Evolutionary conservation across 2,797 vertebrate genomes (phyloP), one percentile per base, ranked within the genome.

Genomic region (Labeo calbasu): DNA sequence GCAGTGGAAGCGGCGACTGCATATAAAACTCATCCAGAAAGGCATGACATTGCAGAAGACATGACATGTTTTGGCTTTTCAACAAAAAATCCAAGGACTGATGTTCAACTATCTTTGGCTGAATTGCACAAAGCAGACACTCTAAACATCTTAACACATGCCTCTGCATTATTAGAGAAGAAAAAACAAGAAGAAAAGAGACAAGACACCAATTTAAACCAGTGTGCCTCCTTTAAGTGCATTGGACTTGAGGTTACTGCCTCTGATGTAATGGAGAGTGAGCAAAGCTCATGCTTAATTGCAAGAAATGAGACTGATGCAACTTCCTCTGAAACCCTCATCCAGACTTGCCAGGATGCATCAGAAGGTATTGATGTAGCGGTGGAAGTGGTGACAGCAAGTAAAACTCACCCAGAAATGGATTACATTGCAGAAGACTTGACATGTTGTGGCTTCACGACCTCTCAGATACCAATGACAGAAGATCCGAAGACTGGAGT

Each of bases 121-220:
- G 21, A 40, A 69, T 68, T 55, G 65, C 50, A 68, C 17, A 14
- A 80, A 80, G 78, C 28, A 40, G 63, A 80, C 25, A 51, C 25
- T 79, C 4, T n/a, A 51, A 53, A 53, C 21, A 43, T 43, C 65
- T 80, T 68, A 69, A 68, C 21, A 25, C 4, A 80, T 80, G 65
- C 50, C 78, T 69, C 65, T 6, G 32, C 14, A 80, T 55, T 80
- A 80, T 69, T 80, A 55, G n/a, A n/a, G n/a, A n/a, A n/a, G n/a
- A n/a, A n/a, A n/a, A 71, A 14, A 51, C 40, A 19, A 50, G 25
- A 73, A 43, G 71, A 83, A 51, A 70, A 57, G 50, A 43, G 36
- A 17, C 36, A 68, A 68, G 25, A 48, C 28, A 12, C 71, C 21
- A 25, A n/a, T 51, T 65, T 57, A 70, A 28, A 55, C 19, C 63